Base-by-base conservation (phyloP, 2,797 vertebrate genomes). In the Ceyx erithaca region DNA sequence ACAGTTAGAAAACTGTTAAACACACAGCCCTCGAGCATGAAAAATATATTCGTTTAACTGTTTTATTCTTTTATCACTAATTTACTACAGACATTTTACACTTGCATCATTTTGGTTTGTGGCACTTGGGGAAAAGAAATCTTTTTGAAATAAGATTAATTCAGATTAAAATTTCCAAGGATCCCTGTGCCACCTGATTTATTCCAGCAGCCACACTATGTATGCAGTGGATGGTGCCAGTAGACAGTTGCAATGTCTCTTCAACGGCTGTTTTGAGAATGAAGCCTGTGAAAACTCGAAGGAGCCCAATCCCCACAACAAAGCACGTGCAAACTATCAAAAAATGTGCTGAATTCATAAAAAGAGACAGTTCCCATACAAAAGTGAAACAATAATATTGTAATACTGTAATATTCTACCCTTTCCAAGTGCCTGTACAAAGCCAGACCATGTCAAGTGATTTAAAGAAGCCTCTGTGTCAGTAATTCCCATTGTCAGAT, bases 1-100 rank as follows among this genome's bases (percentile, higher is more conserved):
- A 96, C 86, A 94, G 96, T 96, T 97, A 97, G 94, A 92, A 96
- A 97, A 97, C 87, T 96, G 94, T 96, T 97, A 97, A 97, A 96
- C 94, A 97, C 90, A 97, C 85, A 94, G 92, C 93, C 92, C 92
- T 76, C 43, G 68, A 97, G 94, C 94, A 97, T 81, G 96, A 96
- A 97, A 95, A 97, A 97, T 97, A 96, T 92, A 97, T 96, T 97
- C 40, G 3, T 95, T 94, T 95, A 96, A 95, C 77, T 78, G 54
- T 96, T 97, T 97, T 95, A 95, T 97, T 98, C 94, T 96, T 97
- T 96, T 97, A 96, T 95, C 22, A 3, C 91, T 96, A 95, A 97
- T 97, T 96, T 96, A 90, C 78, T 95, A 73, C 92, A 61, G 90
- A 96, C 87, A 93, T 87, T 93, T 35, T 97, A 67, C 54, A 63